Conservation (phyloP, 2,888 invertebrate genomes). For the Pinctada fucata region DNA sequence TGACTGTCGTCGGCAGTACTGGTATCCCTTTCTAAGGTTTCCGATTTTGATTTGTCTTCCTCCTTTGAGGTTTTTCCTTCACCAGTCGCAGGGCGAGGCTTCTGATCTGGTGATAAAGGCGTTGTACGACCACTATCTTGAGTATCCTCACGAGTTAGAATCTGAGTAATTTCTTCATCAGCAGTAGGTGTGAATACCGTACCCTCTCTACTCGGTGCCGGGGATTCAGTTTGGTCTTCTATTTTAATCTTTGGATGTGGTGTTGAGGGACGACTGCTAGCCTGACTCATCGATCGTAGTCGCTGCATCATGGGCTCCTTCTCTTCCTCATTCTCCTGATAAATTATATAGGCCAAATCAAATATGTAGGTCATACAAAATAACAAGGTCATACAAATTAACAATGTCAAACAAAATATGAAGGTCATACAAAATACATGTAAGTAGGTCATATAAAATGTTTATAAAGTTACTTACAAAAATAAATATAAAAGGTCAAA, state of each 20-base stretch:
- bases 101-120: slow-evolving; percentile 31
- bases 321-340: slow-evolving; percentile 50
- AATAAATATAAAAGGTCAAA: too few species aligned
- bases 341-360: not conserved
- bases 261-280: slow-evolving; percentile 41
- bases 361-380: too few species aligned
- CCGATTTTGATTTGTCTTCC: slow-evolving; percentile 23
- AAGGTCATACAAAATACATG: not conserved
- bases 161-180: slow-evolving; percentile 66
- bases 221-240: slow-evolving; percentile 33
- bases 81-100: slow-evolving; percentile 10
- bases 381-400: too few species aligned
- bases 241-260: slow-evolving; percentile 20
- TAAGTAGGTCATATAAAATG: too few species aligned
- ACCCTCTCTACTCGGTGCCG: slow-evolving; percentile 57
- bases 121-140: slow-evolving; percentile 43
- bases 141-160: slow-evolving; percentile 53
- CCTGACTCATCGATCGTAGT: slow-evolving; percentile 49
- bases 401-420: not conserved
- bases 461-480: too few species aligned
- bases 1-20: slow-evolving; percentile 31
- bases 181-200: slow-evolving; percentile 62
- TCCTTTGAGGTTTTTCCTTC: slow-evolving; percentile 11
- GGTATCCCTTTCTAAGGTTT: slow-evolving; percentile 37
- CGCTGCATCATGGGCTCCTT: slow-evolving; percentile 53